Evolutionary conservation across 2,888 invertebrate species (phyloP).

Genomic region (Cheilosia vernalis): DNA sequence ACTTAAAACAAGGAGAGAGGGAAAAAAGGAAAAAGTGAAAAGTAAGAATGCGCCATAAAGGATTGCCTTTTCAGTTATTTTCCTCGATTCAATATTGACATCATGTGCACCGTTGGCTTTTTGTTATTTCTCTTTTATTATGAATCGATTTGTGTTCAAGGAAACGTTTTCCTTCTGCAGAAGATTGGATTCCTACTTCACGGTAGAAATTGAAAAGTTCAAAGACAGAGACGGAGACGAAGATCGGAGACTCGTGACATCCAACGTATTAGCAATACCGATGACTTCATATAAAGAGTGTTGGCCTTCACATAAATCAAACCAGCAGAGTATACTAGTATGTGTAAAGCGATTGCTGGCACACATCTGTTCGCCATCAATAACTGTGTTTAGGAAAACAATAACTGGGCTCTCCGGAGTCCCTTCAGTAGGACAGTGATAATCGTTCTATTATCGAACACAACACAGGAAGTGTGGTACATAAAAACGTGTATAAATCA

Average conservation of each 20-base stretch:
- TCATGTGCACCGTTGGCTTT: conserved; percentile 35
- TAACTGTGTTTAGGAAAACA: not conserved
- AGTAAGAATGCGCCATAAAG: conserved; percentile 11
- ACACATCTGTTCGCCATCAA: not conserved
- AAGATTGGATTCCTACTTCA: conserved; percentile 19
- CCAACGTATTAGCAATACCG: not conserved
- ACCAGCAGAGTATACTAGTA: too few relatives aligned
- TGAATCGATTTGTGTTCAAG: conserved; percentile 56
- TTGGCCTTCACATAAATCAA: not conserved
- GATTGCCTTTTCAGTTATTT: not conserved
- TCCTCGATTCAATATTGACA: conserved; percentile 35
- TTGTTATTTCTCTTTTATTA: conserved; percentile 7
- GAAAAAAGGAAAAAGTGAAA: conserved; percentile 1
- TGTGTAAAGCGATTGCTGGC: too few relatives aligned
- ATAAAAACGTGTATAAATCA: conserved; percentile 31
- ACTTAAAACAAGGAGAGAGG: conserved; percentile 9
- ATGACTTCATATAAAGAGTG: not conserved
- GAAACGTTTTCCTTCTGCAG: conserved; percentile 24
- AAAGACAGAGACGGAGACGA: not conserved
- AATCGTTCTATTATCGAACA: conserved; percentile 12
- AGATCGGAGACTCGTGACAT: not conserved
- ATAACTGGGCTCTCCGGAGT: not conserved
- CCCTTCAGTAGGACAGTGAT: not conserved
- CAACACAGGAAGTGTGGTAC: not conserved
- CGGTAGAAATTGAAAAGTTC: conserved; percentile 29